phyloP scores from a whole-genome alignment of 2,797 vertebrate genomes.

The Urophycis tenuis region DNA sequence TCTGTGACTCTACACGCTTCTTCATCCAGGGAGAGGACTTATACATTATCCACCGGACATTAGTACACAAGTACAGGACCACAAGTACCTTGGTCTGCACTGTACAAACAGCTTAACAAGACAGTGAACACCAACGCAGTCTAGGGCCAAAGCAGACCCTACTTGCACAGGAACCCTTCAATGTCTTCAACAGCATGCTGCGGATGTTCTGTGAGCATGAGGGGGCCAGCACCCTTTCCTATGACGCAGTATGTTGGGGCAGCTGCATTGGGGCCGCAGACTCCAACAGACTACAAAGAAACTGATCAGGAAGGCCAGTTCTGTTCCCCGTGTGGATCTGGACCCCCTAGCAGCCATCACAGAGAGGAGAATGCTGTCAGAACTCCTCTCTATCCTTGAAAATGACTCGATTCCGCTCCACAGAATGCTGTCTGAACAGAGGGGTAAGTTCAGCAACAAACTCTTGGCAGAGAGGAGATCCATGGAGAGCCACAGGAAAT shows the following conservation, averaged over 20 bases:
- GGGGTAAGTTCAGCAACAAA: neutral
- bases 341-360: neutral
- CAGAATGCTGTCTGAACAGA: neutral
- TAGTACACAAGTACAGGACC: no score
- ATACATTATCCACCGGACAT: no score
- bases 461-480: neutral
- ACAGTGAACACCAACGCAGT: neutral
- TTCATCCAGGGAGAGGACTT: neutral
- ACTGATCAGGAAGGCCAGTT: neutral
- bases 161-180: neutral
- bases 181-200: no score
- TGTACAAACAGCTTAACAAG: neutral
- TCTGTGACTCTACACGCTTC: neutral
- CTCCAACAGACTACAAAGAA: neutral
- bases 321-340: neutral
- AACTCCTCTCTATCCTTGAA: neutral
- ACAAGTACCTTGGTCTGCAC: neutral
- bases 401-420: neutral
- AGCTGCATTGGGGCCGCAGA: neutral
- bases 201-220: no score
- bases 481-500: neutral
- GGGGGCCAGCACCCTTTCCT: neutral
- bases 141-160: neutral
- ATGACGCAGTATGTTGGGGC: neutral
- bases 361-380: neutral